Evolutionary conservation across 1,140 invertebrate species (phyloP), one percentile per base, ranked within the genome.

Genomic region (Bombyx mori): DNA sequence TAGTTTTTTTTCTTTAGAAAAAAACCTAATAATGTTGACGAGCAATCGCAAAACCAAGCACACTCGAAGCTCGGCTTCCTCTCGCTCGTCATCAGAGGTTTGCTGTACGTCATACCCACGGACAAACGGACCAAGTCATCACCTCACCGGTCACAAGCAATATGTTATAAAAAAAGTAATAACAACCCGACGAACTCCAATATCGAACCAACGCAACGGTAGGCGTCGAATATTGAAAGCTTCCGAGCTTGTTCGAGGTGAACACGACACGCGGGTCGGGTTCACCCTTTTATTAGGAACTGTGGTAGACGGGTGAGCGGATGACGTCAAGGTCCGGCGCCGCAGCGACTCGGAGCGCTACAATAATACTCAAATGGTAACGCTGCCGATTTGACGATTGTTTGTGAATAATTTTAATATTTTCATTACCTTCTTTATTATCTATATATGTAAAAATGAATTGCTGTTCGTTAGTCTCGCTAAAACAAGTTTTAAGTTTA

Each of bases 271-370:
- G 55, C 47, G 62, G 63, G 68, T 65, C 64, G 60, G 66, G 59
- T 69, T 71, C 65, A 65, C 67, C 54, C 61, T 64, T 50, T 56
- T 65, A 58, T 61, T 58, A 44, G 53, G 26, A 35, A 35, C 26
- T 35, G 61, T 57, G 58, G 42, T 55, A 56, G 54, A 52, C 18
- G 49, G 59, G 63, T 59, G 59, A 62, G 59, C 67, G 62, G 66
- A 65, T 80, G 77, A 80, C 81, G 77, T 79, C 71, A 75, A 66
- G 57, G 43, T 74, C 73, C 75, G 77, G 77, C 75, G 77, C 73
- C 74, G 60, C 47, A 56, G 54, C 53, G 79, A 71, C 73, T 77
- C 73, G 72, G 72, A 60, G 57, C 74, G 73, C 61, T 69, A 62
- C 74, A 79, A 75, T 70, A 61, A 54, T 56, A 56, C 69, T 81